phyloP scores from a whole-genome alignment of 2,888 invertebrate genomes.

The Orthosia cruda region DNA sequence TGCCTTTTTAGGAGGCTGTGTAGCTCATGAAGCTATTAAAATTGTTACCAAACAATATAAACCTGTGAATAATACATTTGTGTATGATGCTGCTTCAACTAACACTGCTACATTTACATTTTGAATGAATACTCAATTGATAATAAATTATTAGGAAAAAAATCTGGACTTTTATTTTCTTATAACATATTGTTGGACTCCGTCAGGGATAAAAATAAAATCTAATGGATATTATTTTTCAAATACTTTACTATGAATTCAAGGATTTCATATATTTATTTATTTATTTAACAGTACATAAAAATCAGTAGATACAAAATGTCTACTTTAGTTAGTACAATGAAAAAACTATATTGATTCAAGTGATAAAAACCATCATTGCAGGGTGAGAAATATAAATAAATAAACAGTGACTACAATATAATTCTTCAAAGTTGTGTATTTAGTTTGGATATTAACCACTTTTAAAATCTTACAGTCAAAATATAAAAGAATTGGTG shows the following conservation, averaged over 20 bases:
- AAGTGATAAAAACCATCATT: slow-evolving; percentile 59
- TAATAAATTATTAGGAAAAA: slow-evolving; percentile 70
- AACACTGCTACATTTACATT: slow-evolving; percentile 96
- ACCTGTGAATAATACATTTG: slow-evolving; percentile 98
- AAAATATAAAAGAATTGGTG: slow-evolving; percentile 85
- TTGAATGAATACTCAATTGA: slow-evolving; percentile 80
- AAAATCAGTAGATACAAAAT: slow-evolving; percentile 65
- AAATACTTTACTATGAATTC: slow-evolving; percentile 73
- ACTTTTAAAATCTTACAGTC: slow-evolving; percentile 85
- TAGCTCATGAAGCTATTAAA: slow-evolving; percentile 99
- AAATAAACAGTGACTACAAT: slow-evolving; percentile 78
- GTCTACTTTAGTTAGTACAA: slow-evolving; percentile 71
- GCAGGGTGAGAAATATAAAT: slow-evolving; percentile 70
- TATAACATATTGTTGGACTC: slow-evolving; percentile 16
- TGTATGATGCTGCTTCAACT: slow-evolving; percentile 98
- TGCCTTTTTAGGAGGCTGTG: slow-evolving; percentile 97
- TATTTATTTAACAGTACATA: slow-evolving; percentile 63
- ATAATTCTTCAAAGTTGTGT: slow-evolving; percentile 90
- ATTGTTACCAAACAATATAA: slow-evolving; percentile 98
- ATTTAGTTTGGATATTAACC: slow-evolving; percentile 87
- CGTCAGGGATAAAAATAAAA: slow-evolving; percentile 59
- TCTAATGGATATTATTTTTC: slow-evolving; percentile 57
- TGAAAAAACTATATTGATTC: slow-evolving; percentile 64
- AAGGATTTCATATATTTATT: slow-evolving; percentile 67
- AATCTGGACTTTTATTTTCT: slow-evolving; percentile 47